These are phyloP conservation scores for Bolborhynchus lineola DNA, from an alignment of 2,113 vertebrate genomes.

Conservation along the genomic window DNA sequence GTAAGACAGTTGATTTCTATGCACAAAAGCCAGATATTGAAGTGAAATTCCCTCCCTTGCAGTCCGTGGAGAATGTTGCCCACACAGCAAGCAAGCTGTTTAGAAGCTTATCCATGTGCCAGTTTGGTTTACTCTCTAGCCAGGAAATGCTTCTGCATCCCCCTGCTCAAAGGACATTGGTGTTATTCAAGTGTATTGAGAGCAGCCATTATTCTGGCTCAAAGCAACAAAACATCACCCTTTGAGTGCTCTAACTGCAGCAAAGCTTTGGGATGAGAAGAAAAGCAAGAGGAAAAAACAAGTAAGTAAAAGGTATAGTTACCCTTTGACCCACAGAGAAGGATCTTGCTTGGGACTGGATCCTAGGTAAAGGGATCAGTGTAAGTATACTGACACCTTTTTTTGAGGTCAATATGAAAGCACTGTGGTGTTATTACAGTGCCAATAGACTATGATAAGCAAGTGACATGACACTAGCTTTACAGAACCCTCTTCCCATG, in stretches of 20 bases:
- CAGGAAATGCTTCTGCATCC: slow-evolving; percentile 24
- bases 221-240: background rate
- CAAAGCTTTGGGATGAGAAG: background rate
- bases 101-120: background rate
- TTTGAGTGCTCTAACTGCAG: background rate
- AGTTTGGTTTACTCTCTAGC: background rate
- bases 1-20: background rate
- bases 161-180: background rate
- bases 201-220: background rate
- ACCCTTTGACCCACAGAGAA: background rate
- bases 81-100: background rate
- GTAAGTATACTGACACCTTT: background rate
- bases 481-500: background rate
- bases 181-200: background rate
- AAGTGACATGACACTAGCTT: background rate
- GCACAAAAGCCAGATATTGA: background rate
- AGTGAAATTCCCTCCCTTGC: background rate
- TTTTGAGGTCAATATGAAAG: background rate
- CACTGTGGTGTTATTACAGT: background rate
- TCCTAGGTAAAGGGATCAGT: background rate
- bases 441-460: background rate
- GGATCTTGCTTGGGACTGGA: background rate
- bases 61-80: background rate
- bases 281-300: background rate
- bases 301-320: background rate